Base-by-base conservation (phyloP, 2,888 invertebrate species). In the Phyllotreta cruciferae region DNA sequence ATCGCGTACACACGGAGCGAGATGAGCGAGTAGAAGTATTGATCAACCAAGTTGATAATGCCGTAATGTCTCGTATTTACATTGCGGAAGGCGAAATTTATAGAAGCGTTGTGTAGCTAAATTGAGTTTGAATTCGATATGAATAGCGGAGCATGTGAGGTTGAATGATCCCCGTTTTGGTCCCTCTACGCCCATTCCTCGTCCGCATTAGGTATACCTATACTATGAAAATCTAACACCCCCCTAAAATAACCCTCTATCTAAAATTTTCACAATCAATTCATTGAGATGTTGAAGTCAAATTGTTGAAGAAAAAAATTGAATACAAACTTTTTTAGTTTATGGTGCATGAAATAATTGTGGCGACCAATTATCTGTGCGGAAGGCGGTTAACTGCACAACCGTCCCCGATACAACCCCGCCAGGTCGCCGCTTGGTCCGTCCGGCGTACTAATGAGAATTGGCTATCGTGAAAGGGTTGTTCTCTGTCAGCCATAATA, bases 401-500 rank as follows among this genome's bases (percentile, higher is more conserved):
- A 36, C 49, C 34, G 35, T n/a, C 34, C 49, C 49, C 35, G 49
- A 49, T 49, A 35, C 36, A 35, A 35, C 49, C 49, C 49, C 36
- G 35, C 52, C 35, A 49, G 49, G 71, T 73, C 75, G 73, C 52
- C 36, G 52, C 11, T 52, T 37, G 52, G 66, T 69, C 71, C 63
- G 78, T 77, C 78, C 78, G 75, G 75, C 73, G 70, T 72, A 68
- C 76, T 78, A 78, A 78, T 78, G 78, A 78, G 77, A 78, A 78
- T 78, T 78, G 78, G 78, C 77, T 75, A 75, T 71, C 74, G 74
- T 75, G 74, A 75, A 78, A 77, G 78, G 78, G 78, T 77, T 77
- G 75, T 71, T 70, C 73, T 69, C 63, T 64, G 62, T 55, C 61
- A 66, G 63, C 74, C 70, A 75, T 77, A 78, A 78, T 77, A 74